Conservation (phyloP, 2,888 invertebrate genomes). For the Deilephila elpenor region DNA sequence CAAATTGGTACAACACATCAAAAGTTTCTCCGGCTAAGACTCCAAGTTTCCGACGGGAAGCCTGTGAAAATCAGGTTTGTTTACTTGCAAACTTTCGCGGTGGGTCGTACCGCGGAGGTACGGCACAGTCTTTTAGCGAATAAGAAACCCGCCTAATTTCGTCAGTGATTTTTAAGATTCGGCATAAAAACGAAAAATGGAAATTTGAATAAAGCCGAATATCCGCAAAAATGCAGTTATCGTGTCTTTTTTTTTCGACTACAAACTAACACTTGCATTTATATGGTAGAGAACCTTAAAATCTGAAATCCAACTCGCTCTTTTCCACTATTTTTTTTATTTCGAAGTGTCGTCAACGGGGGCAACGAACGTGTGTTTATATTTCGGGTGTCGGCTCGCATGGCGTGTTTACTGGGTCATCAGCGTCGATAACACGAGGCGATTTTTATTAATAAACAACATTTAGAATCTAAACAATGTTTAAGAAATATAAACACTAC, state of each 20-base stretch:
- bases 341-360: neutral
- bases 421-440: slow-evolving; percentile 1
- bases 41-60: neutral
- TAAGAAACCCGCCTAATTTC: slow-evolving; percentile 10
- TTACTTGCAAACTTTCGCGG: slow-evolving; percentile 9
- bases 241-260: no score
- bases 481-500: neutral
- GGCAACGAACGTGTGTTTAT: slow-evolving; percentile 6
- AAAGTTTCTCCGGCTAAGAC: neutral
- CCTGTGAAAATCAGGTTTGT: slow-evolving; percentile 24
- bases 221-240: no score
- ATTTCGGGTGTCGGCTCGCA: slow-evolving; percentile 6
- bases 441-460: slow-evolving; percentile 1
- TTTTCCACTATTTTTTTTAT: neutral
- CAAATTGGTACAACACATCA: slow-evolving; percentile 16
- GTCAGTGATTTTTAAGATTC: no score
- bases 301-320: no score
- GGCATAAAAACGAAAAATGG: no score
- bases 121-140: neutral
- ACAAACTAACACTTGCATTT: no score
- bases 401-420: slow-evolving; percentile 6
- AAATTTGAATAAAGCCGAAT: no score
- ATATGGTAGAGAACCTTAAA: no score
- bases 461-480: neutral
- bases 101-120: neutral